These are phyloP conservation scores for Ctenopoma kingsleyae DNA, from an alignment of 2,797 vertebrate species.

Conservation along the genomic window DNA sequence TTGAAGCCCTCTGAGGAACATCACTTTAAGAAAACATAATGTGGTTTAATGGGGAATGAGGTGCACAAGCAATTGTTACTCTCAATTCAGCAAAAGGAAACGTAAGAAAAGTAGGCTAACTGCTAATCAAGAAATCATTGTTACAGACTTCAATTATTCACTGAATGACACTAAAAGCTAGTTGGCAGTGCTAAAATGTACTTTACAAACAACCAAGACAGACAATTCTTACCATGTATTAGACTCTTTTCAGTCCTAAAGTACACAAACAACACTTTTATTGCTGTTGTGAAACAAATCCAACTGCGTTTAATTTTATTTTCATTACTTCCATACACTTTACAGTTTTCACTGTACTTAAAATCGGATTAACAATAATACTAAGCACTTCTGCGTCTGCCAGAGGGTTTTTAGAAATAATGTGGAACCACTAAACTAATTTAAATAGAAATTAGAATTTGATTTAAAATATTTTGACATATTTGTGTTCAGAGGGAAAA, in stretches of 20 bases:
- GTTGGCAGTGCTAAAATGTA: conserved; percentile 16
- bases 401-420: neutral
- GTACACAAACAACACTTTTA: neutral
- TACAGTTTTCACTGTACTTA: conserved; percentile 13
- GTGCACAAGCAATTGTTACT: conserved; percentile 39
- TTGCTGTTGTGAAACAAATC: conserved; percentile 16
- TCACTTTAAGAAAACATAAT: neutral
- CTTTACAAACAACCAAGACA: conserved; percentile 20
- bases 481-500: neutral
- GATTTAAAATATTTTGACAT: neutral
- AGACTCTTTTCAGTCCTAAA: conserved; percentile 10
- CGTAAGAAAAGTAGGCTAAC: conserved; percentile 24
- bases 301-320: conserved; percentile 15
- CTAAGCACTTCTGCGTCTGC: neutral
- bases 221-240: neutral
- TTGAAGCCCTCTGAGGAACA: conserved; percentile 3
- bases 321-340: conserved; percentile 1
- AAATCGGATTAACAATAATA: conserved; percentile 16
- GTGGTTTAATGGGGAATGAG: conserved; percentile 29
- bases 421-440: neutral
- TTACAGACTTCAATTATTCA: conserved; percentile 38
- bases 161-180: conserved; percentile 40
- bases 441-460: neutral
- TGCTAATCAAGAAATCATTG: conserved; percentile 49
- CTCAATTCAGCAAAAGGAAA: conserved; percentile 29